These are phyloP conservation scores for Eupeodes luniger DNA, from an alignment of 2,888 invertebrate genomes.

Conservation along the genomic window DNA sequence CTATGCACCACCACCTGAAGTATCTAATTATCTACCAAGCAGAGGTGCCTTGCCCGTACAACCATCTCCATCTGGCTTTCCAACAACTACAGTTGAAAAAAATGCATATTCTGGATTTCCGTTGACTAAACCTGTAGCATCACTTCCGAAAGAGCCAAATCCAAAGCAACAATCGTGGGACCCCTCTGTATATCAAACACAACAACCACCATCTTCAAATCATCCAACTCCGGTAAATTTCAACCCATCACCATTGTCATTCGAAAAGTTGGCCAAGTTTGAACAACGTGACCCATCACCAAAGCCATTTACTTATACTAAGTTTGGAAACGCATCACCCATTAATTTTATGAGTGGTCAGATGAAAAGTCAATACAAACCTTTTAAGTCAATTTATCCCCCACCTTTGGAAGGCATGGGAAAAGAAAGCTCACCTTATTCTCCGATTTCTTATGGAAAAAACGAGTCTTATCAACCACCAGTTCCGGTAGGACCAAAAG, in stretches of 20 bases:
- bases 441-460: slow-evolving; percentile 55
- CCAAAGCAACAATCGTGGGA: slow-evolving; percentile 82
- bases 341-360: slow-evolving; percentile 77
- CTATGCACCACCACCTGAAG: slow-evolving; percentile 81
- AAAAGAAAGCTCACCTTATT: slow-evolving; percentile 33
- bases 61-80: slow-evolving; percentile 49
- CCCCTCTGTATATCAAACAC: slow-evolving; percentile 77
- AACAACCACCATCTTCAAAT: slow-evolving; percentile 64
- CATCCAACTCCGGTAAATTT: slow-evolving; percentile 79
- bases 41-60: slow-evolving; percentile 79
- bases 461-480: slow-evolving; percentile 61
- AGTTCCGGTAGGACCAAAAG: slow-evolving; percentile 29
- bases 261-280: slow-evolving; percentile 82
- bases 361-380: slow-evolving; percentile 34
- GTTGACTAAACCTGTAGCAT: slow-evolving; percentile 69
- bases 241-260: slow-evolving; percentile 82
- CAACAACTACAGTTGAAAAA: slow-evolving; percentile 22
- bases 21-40: slow-evolving; percentile 82
- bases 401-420: background rate
- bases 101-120: slow-evolving; percentile 52
- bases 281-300: slow-evolving; percentile 76
- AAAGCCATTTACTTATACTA: slow-evolving; percentile 38
- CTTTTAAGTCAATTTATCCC: background rate
- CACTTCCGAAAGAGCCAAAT: slow-evolving; percentile 80
- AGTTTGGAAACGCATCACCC: slow-evolving; percentile 80